These are phyloP conservation scores for Atrichornis clamosus DNA, from an alignment of 2,113 vertebrate species.

Conservation along the genomic window DNA sequence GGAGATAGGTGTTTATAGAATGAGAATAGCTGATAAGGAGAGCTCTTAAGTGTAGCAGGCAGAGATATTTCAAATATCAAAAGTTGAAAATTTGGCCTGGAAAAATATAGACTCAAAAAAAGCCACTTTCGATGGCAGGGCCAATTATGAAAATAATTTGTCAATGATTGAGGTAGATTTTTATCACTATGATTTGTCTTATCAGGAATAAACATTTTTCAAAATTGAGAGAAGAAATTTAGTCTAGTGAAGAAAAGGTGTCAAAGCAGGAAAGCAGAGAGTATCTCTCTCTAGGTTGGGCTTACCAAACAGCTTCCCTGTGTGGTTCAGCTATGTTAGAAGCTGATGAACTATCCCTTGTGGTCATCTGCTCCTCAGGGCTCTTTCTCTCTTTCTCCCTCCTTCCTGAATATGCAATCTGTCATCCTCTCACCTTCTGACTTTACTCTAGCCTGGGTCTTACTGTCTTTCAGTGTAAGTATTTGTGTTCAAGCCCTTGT, in stretches of 20 bases:
- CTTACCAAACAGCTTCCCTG: background rate
- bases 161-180: background rate
- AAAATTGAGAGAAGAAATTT: background rate
- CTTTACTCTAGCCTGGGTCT: background rate
- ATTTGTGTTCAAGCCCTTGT: background rate
- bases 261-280: background rate
- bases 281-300: fast-evolving
- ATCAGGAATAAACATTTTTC: background rate
- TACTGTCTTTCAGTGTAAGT: background rate
- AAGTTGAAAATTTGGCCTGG: background rate
- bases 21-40: background rate
- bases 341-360: background rate
- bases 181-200: background rate
- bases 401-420: background rate
- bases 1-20: background rate
- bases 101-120: background rate
- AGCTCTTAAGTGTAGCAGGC: background rate
- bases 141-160: background rate
- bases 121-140: background rate
- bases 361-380: background rate
- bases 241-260: background rate
- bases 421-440: background rate
- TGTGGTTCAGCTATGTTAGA: background rate
- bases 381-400: background rate
- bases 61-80: background rate